Evolutionary conservation across 2,888 invertebrate genomes (phyloP).

Genomic region (Leptinotarsa rubiginosa): DNA sequence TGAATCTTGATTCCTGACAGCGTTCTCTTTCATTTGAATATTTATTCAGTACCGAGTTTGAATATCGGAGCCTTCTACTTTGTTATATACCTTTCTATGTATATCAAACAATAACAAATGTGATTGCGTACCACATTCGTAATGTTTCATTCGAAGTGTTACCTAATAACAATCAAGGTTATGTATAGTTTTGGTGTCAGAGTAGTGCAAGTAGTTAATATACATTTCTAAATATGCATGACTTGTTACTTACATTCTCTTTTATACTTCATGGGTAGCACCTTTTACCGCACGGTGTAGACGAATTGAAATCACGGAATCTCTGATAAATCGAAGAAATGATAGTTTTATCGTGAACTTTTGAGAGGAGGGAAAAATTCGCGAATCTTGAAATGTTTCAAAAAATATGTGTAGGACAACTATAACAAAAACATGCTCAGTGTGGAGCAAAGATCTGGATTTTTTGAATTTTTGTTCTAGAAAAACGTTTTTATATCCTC

Average conservation of each 20-base stretch:
- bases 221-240: conserved; percentile 53
- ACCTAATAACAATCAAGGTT: conserved; percentile 59
- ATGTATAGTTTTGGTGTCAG: conserved; percentile 53
- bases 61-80: conserved; percentile 54
- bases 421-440: no score
- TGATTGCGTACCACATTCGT: conserved; percentile 54
- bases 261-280: conserved; percentile 42
- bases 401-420: no score
- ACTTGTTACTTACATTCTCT: conserved; percentile 51
- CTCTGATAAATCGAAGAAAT: neutral
- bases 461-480: no score
- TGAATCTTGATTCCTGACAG: conserved; percentile 48
- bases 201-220: conserved; percentile 56
- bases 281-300: conserved; percentile 28
- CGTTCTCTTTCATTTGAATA: conserved; percentile 54
- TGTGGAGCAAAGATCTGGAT: no score
- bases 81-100: conserved; percentile 51
- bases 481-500: no score
- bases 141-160: conserved; percentile 57
- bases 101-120: conserved; percentile 53
- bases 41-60: conserved; percentile 52
- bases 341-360: neutral
- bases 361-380: no score
- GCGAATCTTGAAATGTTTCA: no score
- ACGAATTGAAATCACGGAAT: neutral